Evolutionary conservation across 23 tunicate species (phyloP).

Genomic region (Clavelina lepadiformis): DNA sequence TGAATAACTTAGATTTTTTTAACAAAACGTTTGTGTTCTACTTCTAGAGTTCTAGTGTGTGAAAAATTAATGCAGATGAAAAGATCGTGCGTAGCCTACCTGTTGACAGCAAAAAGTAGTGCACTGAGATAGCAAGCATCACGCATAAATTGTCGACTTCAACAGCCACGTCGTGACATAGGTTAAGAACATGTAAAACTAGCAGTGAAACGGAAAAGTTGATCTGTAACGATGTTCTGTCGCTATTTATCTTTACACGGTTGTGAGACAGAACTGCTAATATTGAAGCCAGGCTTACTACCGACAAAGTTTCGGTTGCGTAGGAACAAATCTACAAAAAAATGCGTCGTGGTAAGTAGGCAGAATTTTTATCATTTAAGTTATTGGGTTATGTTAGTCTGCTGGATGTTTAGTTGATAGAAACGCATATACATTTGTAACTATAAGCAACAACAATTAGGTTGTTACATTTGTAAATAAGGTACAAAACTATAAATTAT

Average conservation of each 20-base stretch:
- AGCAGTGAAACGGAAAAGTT: conserved; percentile 7
- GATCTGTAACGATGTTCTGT: conserved; percentile 11
- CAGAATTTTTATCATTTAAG: no score
- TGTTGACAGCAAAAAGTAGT: conserved; percentile 12
- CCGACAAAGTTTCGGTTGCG: conserved; percentile 14
- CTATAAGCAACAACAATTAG: no score
- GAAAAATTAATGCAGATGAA: no score
- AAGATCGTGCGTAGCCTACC: neutral
- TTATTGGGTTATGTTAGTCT: no score
- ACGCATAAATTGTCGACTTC: neutral
- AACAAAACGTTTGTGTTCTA: no score
- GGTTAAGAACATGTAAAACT: neutral
- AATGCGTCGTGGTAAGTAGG: neutral
- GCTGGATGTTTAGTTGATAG: no score
- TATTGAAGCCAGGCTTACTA: neutral
- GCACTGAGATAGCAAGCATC: neutral
- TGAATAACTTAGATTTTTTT: no score
- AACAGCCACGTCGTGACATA: neutral
- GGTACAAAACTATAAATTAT: no score
- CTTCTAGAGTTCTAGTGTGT: no score
- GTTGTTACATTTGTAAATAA: no score
- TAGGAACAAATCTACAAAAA: conserved; percentile 6
- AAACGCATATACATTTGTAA: no score
- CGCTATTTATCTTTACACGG: neutral
- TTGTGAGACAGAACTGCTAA: neutral